Evolutionary conservation across 2,888 invertebrate genomes (phyloP).

Genomic region (Pollenia angustigena): DNA sequence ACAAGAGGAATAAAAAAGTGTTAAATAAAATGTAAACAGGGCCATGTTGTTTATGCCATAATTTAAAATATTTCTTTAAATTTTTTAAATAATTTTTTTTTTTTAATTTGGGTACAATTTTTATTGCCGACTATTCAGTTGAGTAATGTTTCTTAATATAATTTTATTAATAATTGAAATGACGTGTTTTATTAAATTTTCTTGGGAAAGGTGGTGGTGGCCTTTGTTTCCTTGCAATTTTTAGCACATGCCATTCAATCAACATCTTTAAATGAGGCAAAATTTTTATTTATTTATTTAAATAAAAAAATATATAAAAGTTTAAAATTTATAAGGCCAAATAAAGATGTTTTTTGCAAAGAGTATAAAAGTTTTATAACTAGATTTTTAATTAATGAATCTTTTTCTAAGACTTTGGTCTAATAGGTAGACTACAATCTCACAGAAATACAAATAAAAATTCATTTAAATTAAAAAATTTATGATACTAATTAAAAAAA

Average conservation of each 20-base stretch:
- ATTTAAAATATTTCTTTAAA: neutral
- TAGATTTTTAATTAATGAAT: too few relatives aligned
- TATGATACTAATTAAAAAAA: too few relatives aligned
- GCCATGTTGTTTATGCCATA: neutral
- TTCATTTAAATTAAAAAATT: too few relatives aligned
- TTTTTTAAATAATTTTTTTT: neutral
- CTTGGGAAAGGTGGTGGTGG: too few relatives aligned
- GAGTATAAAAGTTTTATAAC: too few relatives aligned
- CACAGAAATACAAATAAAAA: too few relatives aligned
- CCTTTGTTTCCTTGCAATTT: neutral
- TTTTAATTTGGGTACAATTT: neutral
- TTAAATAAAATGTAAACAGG: neutral
- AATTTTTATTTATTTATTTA: neutral
- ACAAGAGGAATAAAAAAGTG: neutral
- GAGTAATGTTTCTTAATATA: constrained; percentile 5
- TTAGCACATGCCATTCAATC: constrained; percentile 12
- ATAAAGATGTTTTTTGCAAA: too few relatives aligned
- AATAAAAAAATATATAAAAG: neutral
- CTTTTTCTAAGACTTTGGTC: too few relatives aligned
- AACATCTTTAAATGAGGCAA: constrained; percentile 39
- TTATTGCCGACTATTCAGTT: neutral
- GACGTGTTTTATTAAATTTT: constrained; percentile 14
- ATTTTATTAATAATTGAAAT: constrained; percentile 10
- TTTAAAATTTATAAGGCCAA: too few relatives aligned
- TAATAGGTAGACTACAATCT: too few relatives aligned